Evolutionary conservation across 2,888 invertebrate genomes (phyloP).

Genomic region (Cylindroiulus punctatus): DNA sequence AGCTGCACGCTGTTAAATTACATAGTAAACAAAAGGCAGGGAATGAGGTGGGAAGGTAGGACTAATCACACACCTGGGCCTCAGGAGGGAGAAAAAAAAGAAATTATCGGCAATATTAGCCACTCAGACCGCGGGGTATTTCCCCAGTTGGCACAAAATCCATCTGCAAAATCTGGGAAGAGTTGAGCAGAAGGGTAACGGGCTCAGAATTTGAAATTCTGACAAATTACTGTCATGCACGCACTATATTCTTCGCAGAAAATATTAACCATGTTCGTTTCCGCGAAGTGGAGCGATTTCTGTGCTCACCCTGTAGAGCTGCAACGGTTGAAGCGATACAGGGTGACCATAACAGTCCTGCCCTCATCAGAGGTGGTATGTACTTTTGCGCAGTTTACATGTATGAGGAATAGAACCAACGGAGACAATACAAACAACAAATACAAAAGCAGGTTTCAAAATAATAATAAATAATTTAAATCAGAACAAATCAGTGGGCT

Average conservation of each 20-base stretch:
- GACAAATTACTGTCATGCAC: background rate
- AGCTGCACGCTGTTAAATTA: slow-evolving; percentile 39
- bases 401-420: no score
- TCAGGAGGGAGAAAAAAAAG: background rate
- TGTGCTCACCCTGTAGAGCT: no score
- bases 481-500: no score
- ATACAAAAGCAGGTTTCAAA: no score
- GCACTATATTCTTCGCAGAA: background rate
- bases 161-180: background rate
- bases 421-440: no score
- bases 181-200: slow-evolving; percentile 27
- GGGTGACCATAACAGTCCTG: no score
- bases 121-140: background rate
- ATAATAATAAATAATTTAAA: no score
- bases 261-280: no score
- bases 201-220: background rate
- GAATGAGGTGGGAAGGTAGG: slow-evolving; percentile 45
- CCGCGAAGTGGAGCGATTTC: no score
- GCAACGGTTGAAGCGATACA: no score
- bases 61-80: slow-evolving; percentile 41
- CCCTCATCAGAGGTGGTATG: no score
- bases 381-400: no score
- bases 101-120: background rate
- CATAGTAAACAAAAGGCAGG: slow-evolving; percentile 37
- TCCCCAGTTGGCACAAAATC: background rate